Evolutionary conservation across 2,888 invertebrate species (phyloP), one percentile per base, ranked within the genome.

Genomic region (Atherix ibis): DNA sequence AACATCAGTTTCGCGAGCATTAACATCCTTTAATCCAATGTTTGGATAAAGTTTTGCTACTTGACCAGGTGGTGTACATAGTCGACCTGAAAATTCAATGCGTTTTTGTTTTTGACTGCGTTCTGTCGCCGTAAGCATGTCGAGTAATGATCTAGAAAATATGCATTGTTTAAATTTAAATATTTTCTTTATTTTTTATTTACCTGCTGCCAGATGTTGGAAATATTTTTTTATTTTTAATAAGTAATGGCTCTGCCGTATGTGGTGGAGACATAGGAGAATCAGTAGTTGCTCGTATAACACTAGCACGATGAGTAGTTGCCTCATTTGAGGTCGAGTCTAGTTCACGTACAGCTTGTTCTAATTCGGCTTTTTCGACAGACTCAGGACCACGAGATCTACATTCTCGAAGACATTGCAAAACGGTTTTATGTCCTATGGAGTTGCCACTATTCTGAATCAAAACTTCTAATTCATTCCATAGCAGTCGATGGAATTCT

Each of bases 401-500:
- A 61, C 80, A 80, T 48, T 92, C 91, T 17, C 84, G 65, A 29
- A 94, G 63, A 51, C 84, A 85, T 31, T 77, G 75, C 29, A 89
- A 63, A 13, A 91, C 68, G 37, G 74, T 71, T 40, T 74, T 71
- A 52, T 94, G 94, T 43, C 75, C 76, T 4, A 76, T 66, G 1
- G 88, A 80, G 34, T 78, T 78, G 17, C 79, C 70, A 54, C 83
- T 80, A 17, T 75, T 73, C 35, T 82, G 76, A 1, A 94, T 63
- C 24, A 91, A 66, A 9, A 75, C 74, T 54, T 94, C 94, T 31
- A 94, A 57, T 54, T 95, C 94, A 18, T 73, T 70, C 82, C 92
- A 95, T 55, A 94, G 71, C 18, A 84, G 70, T 29, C 84, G 74
- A 64, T 94, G 94, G 48, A 89, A 88, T 50, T 94, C 92, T 47